Evolutionary conservation across 2,113 vertebrate species (phyloP).

Genomic region (Rhea americana): DNA sequence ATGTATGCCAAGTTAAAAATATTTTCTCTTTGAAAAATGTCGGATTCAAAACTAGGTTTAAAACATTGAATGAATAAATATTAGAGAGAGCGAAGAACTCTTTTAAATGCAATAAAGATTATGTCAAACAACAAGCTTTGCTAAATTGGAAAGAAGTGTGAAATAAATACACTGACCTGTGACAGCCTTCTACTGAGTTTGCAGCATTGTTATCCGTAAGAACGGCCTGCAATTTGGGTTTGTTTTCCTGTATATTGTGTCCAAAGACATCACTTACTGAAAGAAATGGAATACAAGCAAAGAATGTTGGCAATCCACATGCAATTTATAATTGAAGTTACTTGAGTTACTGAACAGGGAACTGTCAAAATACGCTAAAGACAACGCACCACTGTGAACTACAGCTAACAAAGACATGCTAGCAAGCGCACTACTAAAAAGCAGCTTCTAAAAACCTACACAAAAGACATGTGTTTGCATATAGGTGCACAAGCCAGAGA

Average conservation of each 20-base stretch:
- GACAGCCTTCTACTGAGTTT: slow-evolving; percentile 1
- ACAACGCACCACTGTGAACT: not conserved
- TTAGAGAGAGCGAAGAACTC: not conserved
- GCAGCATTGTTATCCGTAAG: not conserved
- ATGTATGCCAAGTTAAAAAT: not conserved
- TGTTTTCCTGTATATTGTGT: slow-evolving; percentile 15
- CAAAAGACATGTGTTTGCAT: not conserved
- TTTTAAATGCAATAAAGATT: not conserved
- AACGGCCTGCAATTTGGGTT: not conserved
- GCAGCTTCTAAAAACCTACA: not conserved
- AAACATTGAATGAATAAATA: not conserved
- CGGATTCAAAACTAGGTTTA: not conserved
- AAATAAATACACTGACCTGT: slow-evolving; percentile 58
- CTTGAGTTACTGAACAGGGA: not conserved
- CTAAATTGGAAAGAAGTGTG: not conserved
- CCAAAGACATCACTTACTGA: slow-evolving; percentile 24
- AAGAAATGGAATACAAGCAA: slow-evolving; percentile 34
- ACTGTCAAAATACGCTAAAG: not conserved
- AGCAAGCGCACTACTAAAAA: not conserved
- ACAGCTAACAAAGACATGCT: not conserved
- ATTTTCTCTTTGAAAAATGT: not conserved
- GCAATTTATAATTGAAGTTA: not conserved
- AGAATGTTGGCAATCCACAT: not conserved
- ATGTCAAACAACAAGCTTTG: not conserved
- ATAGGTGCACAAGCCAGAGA: not conserved